Evolutionary conservation across 2,888 invertebrate genomes (phyloP).

Genomic region (Drosophila nigricruria): DNA sequence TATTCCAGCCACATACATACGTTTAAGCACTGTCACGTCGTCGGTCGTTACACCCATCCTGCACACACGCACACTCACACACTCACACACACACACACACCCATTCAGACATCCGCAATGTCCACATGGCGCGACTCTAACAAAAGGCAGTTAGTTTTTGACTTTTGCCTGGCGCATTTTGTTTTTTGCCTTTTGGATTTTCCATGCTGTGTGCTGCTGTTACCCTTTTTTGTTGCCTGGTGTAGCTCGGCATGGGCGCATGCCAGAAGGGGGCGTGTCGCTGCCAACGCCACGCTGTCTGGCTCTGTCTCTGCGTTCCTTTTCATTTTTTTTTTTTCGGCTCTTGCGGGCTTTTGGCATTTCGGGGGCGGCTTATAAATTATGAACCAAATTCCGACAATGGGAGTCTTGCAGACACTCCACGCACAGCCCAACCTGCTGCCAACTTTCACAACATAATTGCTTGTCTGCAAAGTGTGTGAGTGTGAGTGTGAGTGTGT

Average conservation of each 20-base stretch:
- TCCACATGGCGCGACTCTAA: slow-evolving; percentile 75
- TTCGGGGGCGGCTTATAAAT: slow-evolving; percentile 67
- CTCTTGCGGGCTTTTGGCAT: slow-evolving; percentile 37
- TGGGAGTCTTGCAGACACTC: slow-evolving; percentile 9
- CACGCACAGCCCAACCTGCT: slow-evolving; percentile 18
- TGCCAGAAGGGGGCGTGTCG: slow-evolving; percentile 45
- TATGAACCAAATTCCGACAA: slow-evolving; percentile 66
- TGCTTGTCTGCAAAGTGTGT: slow-evolving; percentile 53
- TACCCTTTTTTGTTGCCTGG: slow-evolving; percentile 57
- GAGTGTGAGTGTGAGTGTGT: slow-evolving; percentile 9
- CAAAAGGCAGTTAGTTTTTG: slow-evolving; percentile 79
- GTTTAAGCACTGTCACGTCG: slow-evolving; percentile 23
- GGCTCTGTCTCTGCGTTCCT: slow-evolving; percentile 38
- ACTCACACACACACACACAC: slow-evolving; percentile 30
- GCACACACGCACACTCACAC: slow-evolving; percentile 18
- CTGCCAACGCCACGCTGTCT: slow-evolving; percentile 72
- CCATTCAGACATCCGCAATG: slow-evolving; percentile 45
- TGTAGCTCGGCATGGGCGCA: slow-evolving; percentile 1
- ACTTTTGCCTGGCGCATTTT: slow-evolving; percentile 65
- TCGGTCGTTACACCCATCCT: slow-evolving; percentile 43
- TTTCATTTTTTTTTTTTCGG: slow-evolving; percentile 9
- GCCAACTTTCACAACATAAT: slow-evolving; percentile 62
- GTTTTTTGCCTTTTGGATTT: slow-evolving; percentile 20
- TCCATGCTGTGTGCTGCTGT: slow-evolving; percentile 26
- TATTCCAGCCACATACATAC: slow-evolving; percentile 34